These are phyloP conservation scores for Lasioglossum pauxillum DNA, from an alignment of 2,888 invertebrate species.

Conservation along the genomic window DNA sequence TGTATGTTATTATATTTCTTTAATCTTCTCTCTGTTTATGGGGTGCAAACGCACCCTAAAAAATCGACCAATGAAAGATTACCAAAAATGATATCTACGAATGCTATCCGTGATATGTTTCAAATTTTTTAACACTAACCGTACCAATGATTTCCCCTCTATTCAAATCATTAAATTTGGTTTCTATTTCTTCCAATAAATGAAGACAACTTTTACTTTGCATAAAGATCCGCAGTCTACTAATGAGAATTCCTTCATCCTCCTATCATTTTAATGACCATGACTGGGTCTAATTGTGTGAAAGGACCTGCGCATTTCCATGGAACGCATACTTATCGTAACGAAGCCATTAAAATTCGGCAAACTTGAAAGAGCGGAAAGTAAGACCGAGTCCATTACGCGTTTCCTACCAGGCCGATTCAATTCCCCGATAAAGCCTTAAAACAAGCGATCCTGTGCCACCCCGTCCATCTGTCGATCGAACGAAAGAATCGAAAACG, in stretches of 20 bases:
- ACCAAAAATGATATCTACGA: no score
- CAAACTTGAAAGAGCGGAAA: neutral
- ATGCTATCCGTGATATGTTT: no score
- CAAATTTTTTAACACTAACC: no score
- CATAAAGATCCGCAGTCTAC: no score
- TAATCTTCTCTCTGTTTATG: no score
- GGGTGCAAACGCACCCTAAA: no score
- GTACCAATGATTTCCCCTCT: no score
- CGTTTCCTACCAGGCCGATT: neutral
- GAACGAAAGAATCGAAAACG: slow-evolving; percentile 54
- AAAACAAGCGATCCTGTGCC: slow-evolving; percentile 39
- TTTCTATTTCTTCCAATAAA: no score
- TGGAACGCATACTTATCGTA: neutral
- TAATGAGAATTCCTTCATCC: neutral
- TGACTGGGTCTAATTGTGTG: neutral
- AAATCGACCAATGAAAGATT: no score
- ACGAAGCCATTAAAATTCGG: slow-evolving; percentile 1
- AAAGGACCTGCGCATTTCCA: neutral
- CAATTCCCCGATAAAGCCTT: slow-evolving; percentile 26
- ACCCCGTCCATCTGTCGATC: slow-evolving; percentile 46
- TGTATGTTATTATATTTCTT: no score
- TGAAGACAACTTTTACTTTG: no score
- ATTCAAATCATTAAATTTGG: no score
- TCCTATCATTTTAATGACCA: neutral
- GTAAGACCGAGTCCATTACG: neutral